Conservation (phyloP, 2,797 vertebrate genomes). For the Aphelocoma californica region DNA sequence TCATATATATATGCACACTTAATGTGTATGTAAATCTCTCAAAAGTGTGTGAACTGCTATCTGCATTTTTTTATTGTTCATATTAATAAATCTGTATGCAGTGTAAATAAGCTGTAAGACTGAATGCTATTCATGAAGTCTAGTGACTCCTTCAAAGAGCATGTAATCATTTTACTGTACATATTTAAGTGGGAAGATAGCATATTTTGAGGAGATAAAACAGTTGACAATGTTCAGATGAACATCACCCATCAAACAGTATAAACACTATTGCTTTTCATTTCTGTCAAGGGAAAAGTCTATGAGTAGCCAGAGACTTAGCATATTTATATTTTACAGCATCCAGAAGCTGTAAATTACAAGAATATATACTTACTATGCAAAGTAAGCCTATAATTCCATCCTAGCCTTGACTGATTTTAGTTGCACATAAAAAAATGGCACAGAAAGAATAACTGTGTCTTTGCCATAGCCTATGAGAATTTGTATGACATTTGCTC, state of each 20-base stretch:
- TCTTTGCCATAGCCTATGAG: background rate
- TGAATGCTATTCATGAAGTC: background rate
- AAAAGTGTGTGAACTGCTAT: background rate
- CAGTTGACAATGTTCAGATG: background rate
- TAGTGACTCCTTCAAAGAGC: background rate
- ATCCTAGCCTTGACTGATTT: background rate
- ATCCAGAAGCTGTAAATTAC: constrained; percentile 34
- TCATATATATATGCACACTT: background rate
- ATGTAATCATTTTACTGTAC: background rate
- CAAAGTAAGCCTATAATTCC: constrained; percentile 16
- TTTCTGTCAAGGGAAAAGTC: constrained; percentile 18
- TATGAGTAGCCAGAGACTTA: constrained; percentile 4
- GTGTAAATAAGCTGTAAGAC: background rate
- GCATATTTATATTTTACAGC: constrained; percentile 25
- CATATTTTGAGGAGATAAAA: constrained; percentile 26
- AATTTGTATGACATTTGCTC: constrained; percentile 26
- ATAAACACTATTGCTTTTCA: constrained; percentile 14
- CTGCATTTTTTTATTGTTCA: background rate
- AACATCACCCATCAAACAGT: background rate
- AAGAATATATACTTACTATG: constrained; percentile 20
- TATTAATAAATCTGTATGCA: constrained; percentile 9
- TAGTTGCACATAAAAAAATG: background rate
- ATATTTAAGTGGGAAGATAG: constrained; percentile 2
- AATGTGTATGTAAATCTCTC: background rate
- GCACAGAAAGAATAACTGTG: background rate